Evolutionary conservation across 1,140 invertebrate species (phyloP).

Genomic region (Lordiphosa clarofinis): DNA sequence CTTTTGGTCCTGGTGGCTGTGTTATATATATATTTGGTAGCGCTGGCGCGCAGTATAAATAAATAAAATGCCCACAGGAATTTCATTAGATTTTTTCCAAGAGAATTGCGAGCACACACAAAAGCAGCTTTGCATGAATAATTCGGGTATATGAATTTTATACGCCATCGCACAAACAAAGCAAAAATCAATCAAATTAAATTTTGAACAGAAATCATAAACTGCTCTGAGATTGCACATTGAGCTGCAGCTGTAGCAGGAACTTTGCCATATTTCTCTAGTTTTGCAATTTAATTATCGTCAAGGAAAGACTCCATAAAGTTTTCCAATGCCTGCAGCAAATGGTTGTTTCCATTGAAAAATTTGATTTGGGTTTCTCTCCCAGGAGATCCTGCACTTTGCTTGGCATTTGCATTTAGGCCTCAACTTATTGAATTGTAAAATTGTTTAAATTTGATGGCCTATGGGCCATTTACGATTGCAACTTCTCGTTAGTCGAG

Average conservation of each 20-base stretch:
- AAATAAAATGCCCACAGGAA: slow-evolving; percentile 54
- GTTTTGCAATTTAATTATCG: slow-evolving; percentile 55
- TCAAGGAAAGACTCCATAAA: slow-evolving; percentile 20
- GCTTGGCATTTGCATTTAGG: slow-evolving; percentile 12
- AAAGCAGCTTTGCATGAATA: slow-evolving; percentile 64
- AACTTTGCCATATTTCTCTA: slow-evolving; percentile 31
- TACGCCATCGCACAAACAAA: slow-evolving; percentile 42
- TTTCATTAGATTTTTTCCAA: slow-evolving; percentile 40
- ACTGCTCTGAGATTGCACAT: not conserved
- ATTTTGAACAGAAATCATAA: slow-evolving; percentile 61
- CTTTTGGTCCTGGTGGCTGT: slow-evolving; percentile 11
- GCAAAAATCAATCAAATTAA: slow-evolving; percentile 73
- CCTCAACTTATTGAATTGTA: slow-evolving; percentile 52
- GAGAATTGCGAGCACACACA: slow-evolving; percentile 2
- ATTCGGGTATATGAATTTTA: slow-evolving; percentile 51
- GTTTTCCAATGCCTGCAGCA: slow-evolving; percentile 35
- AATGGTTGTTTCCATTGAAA: slow-evolving; percentile 35
- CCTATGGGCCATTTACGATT: slow-evolving; percentile 8
- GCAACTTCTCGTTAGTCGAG: too few relatives aligned
- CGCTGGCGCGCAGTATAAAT: slow-evolving; percentile 36
- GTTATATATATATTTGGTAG: slow-evolving; percentile 8
- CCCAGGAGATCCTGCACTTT: slow-evolving; percentile 20
- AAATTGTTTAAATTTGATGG: slow-evolving; percentile 15
- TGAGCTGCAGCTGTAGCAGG: slow-evolving; percentile 13
- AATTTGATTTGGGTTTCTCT: slow-evolving; percentile 24